phyloP scores from a whole-genome alignment of 1,140 invertebrate genomes.

The Drosophila sechellia region DNA sequence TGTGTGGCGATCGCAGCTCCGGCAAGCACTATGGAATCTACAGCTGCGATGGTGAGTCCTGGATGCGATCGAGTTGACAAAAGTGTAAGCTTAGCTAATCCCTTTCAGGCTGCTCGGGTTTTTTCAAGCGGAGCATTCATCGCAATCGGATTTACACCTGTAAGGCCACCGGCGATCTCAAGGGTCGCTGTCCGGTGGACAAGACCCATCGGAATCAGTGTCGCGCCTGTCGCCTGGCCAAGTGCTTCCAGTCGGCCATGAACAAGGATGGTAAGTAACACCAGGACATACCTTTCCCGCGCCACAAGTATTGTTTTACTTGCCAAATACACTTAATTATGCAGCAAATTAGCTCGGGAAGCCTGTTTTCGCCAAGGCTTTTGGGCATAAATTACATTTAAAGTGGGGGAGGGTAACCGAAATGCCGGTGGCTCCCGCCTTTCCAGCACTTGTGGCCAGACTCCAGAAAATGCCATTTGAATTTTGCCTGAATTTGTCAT shows the following conservation, averaged over 20 bases:
- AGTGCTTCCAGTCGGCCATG: slow-evolving; percentile 99
- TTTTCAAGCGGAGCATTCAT: slow-evolving; percentile 98
- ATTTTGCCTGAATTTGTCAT: slow-evolving; percentile 72
- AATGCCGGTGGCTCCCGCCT: slow-evolving; percentile 62
- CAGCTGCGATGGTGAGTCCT: slow-evolving; percentile 95
- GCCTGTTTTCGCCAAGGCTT: slow-evolving; percentile 29
- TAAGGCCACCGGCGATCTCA: slow-evolving; percentile 96
- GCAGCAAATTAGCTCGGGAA: slow-evolving; percentile 71
- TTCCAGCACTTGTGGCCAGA: slow-evolving; percentile 13
- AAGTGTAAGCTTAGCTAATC: slow-evolving; percentile 16
- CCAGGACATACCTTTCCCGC: not conserved
- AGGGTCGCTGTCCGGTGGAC: slow-evolving; percentile 97
- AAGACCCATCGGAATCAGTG: slow-evolving; percentile 99
- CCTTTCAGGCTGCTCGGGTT: slow-evolving; percentile 90
- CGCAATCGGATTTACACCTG: slow-evolving; percentile 97
- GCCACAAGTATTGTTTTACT: slow-evolving; percentile 72
- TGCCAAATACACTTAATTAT: slow-evolving; percentile 76
- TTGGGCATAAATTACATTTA: slow-evolving; percentile 75
- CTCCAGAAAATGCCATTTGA: slow-evolving; percentile 37
- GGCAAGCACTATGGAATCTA: slow-evolving; percentile 99
- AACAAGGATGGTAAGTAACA: slow-evolving; percentile 97
- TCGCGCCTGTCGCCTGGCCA: slow-evolving; percentile 96
- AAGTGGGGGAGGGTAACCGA: slow-evolving; percentile 63
- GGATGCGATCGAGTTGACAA: not conserved
- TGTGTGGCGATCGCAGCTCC: slow-evolving; percentile 97